Evolutionary conservation across 30 jellyfish, hydroid and myxozoan genomes (phyloP).

Genomic region (Kudoa iwatai): DNA sequence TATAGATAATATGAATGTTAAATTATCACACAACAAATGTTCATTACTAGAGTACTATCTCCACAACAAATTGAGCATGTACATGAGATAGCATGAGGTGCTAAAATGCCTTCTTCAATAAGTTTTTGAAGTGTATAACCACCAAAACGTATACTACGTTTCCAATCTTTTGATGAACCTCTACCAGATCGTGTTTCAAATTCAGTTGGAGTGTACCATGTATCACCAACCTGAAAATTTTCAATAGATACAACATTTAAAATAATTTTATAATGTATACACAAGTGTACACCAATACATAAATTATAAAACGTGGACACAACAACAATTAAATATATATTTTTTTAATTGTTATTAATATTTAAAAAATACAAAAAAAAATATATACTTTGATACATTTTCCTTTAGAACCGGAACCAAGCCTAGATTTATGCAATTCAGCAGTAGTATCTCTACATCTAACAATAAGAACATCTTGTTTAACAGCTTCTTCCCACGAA

Average conservation of each 20-base stretch:
- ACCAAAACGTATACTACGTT: slow-evolving; percentile 44
- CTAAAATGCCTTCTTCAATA: slow-evolving; percentile 28
- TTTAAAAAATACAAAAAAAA: neutral
- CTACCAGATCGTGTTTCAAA: slow-evolving; percentile 64
- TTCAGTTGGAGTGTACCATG: slow-evolving; percentile 67
- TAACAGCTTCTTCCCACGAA: slow-evolving; percentile 54
- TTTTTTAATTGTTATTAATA: no score
- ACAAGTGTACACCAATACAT: no score
- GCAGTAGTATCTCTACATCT: slow-evolving; percentile 41
- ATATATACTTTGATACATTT: slow-evolving; percentile 39
- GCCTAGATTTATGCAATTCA: slow-evolving; percentile 19
- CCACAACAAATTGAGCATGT: slow-evolving; percentile 86
- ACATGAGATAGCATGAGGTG: slow-evolving; percentile 88
- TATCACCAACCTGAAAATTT: slow-evolving; percentile 10
- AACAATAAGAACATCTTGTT: slow-evolving; percentile 16
- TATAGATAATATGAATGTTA: neutral
- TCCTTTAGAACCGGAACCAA: slow-evolving; percentile 92
- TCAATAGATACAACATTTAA: neutral
- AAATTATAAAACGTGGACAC: no score
- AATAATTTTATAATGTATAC: no score
- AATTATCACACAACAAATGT: neutral
- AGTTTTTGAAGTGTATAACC: slow-evolving; percentile 49
- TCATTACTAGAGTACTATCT: slow-evolving; percentile 27
- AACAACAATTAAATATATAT: no score
- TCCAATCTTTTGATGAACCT: slow-evolving; percentile 84